phyloP scores from a whole-genome alignment of 1,140 invertebrate species.

The Ceratitis capitata region DNA sequence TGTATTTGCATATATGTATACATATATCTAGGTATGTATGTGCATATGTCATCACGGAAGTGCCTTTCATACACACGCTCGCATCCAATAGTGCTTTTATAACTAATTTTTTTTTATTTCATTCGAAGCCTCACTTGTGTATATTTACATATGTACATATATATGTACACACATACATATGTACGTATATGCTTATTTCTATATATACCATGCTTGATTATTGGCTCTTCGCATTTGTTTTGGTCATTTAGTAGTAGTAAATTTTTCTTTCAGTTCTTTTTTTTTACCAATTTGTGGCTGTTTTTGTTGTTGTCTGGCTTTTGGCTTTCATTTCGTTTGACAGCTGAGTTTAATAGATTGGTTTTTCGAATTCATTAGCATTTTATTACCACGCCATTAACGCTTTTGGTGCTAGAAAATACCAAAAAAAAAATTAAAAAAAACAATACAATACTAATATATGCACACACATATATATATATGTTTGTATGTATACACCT shows the following conservation, averaged over 20 bases:
- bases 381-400: conserved; percentile 33
- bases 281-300: neutral
- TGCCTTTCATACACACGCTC: neutral
- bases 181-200: neutral
- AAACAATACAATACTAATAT: neutral
- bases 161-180: neutral
- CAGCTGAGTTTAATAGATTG: conserved; percentile 34
- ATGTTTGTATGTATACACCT: neutral
- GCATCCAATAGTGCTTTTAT: neutral
- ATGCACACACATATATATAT: neutral
- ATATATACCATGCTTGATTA: neutral
- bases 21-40: neutral
- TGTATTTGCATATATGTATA: neutral
- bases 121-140: neutral
- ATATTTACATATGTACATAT: neutral
- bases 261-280: neutral
- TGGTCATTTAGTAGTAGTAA: neutral
- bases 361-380: conserved; percentile 34
- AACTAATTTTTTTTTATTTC: neutral
- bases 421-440: neutral
- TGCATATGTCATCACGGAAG: neutral
- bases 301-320: neutral
- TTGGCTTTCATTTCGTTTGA: neutral
- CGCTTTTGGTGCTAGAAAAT: conserved; percentile 8
- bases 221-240: conserved; percentile 1